Evolutionary conservation across 2,888 invertebrate genomes (phyloP).

Genomic region (Drosophila percnosoma): DNA sequence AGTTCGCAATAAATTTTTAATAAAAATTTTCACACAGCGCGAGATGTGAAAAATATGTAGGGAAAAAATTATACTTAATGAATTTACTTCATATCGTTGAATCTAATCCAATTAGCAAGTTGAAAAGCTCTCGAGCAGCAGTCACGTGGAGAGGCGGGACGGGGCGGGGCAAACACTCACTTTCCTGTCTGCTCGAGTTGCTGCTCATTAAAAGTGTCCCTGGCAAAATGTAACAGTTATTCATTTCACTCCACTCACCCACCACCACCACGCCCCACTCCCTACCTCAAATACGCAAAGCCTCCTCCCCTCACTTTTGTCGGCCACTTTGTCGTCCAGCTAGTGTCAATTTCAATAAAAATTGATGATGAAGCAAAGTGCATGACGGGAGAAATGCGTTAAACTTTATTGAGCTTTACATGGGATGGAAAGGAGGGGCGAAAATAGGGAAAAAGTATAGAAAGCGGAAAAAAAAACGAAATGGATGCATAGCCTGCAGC

Average conservation of each 20-base stretch:
- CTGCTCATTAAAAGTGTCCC: constrained; percentile 74
- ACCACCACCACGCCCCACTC: neutral
- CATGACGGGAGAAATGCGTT: constrained; percentile 67
- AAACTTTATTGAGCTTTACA: constrained; percentile 66
- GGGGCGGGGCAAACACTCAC: constrained; percentile 16
- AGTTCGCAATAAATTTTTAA: constrained; percentile 74
- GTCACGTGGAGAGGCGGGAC: neutral
- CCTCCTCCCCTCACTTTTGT: neutral
- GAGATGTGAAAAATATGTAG: neutral
- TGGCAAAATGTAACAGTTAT: constrained; percentile 52
- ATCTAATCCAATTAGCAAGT: constrained; percentile 79
- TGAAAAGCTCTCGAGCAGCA: constrained; percentile 53
- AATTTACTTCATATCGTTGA: constrained; percentile 69
- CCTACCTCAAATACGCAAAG: neutral
- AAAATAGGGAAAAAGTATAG: neutral
- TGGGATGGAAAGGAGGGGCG: neutral
- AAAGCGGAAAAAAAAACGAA: constrained; percentile 5
- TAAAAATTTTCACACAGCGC: constrained; percentile 56
- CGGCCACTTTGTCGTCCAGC: constrained; percentile 48
- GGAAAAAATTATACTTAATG: constrained; percentile 38
- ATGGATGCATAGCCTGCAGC: constrained; percentile 34
- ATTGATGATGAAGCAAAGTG: constrained; percentile 76
- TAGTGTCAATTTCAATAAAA: constrained; percentile 80
- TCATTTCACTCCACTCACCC: constrained; percentile 30
- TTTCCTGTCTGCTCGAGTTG: constrained; percentile 38